A percentile compares a stretch with the other conserved stretches of the same genome.
These are phyloP conservation scores for Allolobophora icterica DNA, from an alignment of 2,888 invertebrate species.

Conservation along the genomic window DNA sequence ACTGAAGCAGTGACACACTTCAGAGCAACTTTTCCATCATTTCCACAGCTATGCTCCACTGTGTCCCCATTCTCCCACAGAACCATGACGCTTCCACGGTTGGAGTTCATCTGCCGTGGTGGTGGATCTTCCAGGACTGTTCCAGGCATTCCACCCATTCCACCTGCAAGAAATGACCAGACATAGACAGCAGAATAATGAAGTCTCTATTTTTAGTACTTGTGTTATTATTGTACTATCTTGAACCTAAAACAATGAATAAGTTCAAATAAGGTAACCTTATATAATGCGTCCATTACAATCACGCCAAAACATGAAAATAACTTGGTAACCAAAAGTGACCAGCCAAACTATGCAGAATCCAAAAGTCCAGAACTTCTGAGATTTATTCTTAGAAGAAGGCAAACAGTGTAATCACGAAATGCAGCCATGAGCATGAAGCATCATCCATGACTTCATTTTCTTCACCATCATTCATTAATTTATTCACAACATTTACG, in stretches of 20 bases:
- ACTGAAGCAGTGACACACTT: neutral
- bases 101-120: neutral
- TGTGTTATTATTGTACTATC: too few relatives aligned
- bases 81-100: slow-evolving; percentile 7
- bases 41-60: slow-evolving; percentile 26
- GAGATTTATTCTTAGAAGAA: too few relatives aligned
- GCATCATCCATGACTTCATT: too few relatives aligned
- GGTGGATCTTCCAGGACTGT: slow-evolving; percentile 14
- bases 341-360: too few relatives aligned
- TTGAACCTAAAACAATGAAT: too few relatives aligned
- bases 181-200: neutral
- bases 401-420: too few relatives aligned
- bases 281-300: neutral
- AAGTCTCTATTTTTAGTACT: too few relatives aligned
- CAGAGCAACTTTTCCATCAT: neutral
- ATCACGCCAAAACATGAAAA: neutral
- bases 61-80: slow-evolving; percentile 12
- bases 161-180: slow-evolving; percentile 8
- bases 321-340: too few relatives aligned
- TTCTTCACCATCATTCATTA: too few relatives aligned
- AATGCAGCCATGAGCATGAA: too few relatives aligned
- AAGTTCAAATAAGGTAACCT: neutral
- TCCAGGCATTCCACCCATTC: slow-evolving; percentile 15
- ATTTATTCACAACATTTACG: too few relatives aligned
- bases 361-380: too few relatives aligned